Evolutionary conservation across 1,140 invertebrate genomes (phyloP).

Genomic region (Pristionchus pacificus): DNA sequence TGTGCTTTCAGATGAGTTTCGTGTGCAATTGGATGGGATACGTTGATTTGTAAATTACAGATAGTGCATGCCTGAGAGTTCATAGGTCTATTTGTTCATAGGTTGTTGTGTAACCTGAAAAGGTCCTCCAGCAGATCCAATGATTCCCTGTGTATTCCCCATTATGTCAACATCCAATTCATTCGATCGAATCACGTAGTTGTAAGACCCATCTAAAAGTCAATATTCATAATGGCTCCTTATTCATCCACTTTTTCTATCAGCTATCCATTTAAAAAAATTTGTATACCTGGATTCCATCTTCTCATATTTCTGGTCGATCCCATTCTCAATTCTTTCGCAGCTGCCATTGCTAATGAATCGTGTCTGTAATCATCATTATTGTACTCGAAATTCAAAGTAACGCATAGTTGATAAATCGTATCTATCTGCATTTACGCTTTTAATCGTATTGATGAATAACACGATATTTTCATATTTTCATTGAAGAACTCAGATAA

Average conservation of each 20-base stretch:
- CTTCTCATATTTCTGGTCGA: too few species aligned
- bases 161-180: neutral
- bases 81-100: conserved; percentile 6
- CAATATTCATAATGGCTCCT: too few species aligned
- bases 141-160: neutral
- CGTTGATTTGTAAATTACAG: conserved; percentile 34
- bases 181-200: neutral
- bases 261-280: too few species aligned
- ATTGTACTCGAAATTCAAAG: neutral
- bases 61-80: conserved; percentile 32
- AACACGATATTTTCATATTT: too few species aligned
- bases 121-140: neutral
- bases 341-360: neutral
- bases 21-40: conserved; percentile 35
- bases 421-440: too few species aligned
- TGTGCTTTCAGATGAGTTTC: conserved; percentile 35
- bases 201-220: neutral
- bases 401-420: too few species aligned
- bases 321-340: neutral
- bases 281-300: too few species aligned
- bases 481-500: too few species aligned
- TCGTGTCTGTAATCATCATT: neutral
- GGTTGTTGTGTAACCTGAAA: neutral
- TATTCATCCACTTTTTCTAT: too few species aligned
- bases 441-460: too few species aligned